Evolutionary conservation across 2,113 vertebrate species (phyloP), one percentile per base, ranked within the genome.

Genomic region (Gnathonemus echidnorhynchus): DNA sequence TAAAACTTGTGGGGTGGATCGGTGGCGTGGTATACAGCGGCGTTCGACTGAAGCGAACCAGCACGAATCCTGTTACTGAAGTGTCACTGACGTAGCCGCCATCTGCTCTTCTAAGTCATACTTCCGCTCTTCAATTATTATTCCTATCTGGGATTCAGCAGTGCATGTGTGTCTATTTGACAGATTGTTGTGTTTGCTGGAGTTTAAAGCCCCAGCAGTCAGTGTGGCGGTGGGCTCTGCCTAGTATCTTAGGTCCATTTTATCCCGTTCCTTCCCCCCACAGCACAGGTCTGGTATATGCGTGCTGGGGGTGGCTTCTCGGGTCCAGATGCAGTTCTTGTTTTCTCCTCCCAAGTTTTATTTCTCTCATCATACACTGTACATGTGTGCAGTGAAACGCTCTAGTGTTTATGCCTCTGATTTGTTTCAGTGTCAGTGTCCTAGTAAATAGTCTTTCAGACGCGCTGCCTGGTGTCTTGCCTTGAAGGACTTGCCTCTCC

Each of bases 1-100:
- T 87, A 89, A 89, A 50, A 88, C 74, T 46, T 90, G 70, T 90
- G 15, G 87, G 83, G 83, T 17, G 8, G 83, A 85, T 85, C 45
- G 42, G 35, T 10, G 7, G 19, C 21, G 46, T 45, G 83, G 39
- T 24, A 8, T 85, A 46, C 39, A 17, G 83, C 4, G 39, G 21
- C 39, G 45, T n/a, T 85, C 45, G 9, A 2, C 83, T 10, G 19
- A 42, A 85, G 83, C 21, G 24, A 46, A 48, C 83, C 42, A 46
- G 46, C 83, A 48, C 46, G 42, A 48, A 86, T 48, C 45, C 46
- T 49, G 39, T 27, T 49, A 49, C 42, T 48, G 83, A 86, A 46
- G 83, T 86, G 83, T 45, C 11, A 80, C 74, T 80, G 31, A 80
- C 74, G 35, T 80, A 80, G 83, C 42, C 3, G 24, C 17, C 42